These are phyloP conservation scores for Aurelia aurita DNA, from an alignment of 30 jellyfish, hydroid and myxozoan genomes.

Conservation along the genomic window DNA sequence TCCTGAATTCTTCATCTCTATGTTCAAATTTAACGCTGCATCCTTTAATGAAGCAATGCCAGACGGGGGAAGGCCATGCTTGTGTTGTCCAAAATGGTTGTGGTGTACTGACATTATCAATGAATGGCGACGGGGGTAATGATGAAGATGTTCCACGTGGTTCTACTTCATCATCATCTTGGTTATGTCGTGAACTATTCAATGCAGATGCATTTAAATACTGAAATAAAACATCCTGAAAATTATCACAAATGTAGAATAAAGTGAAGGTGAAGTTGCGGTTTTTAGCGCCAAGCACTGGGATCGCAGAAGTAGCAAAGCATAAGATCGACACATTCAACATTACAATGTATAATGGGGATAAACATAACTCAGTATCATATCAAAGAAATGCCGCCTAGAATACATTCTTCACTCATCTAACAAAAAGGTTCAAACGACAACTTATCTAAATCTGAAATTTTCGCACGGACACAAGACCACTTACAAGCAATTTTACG, in stretches of 20 bases:
- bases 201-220: conserved; percentile 59
- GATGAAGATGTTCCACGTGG: conserved; percentile 63
- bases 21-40: conserved; percentile 78
- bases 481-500: no score
- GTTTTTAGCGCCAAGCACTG: no score
- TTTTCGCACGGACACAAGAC: no score
- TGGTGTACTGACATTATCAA: conserved; percentile 95
- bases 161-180: conserved; percentile 63
- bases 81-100: conserved; percentile 94
- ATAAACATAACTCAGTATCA: no score
- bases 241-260: neutral
- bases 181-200: conserved; percentile 68
- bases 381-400: no score
- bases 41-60: conserved; percentile 98
- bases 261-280: no score
- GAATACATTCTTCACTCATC: no score
- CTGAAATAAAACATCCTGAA: conserved; percentile 1
- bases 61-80: conserved; percentile 98
- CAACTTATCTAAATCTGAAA: no score
- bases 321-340: no score
- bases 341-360: no score
- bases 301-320: no score
- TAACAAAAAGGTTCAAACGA: no score
- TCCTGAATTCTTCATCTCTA: conserved; percentile 72
- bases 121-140: conserved; percentile 91